Conservation (phyloP, 2,113 vertebrate genomes). For the Taxidea taxus region DNA sequence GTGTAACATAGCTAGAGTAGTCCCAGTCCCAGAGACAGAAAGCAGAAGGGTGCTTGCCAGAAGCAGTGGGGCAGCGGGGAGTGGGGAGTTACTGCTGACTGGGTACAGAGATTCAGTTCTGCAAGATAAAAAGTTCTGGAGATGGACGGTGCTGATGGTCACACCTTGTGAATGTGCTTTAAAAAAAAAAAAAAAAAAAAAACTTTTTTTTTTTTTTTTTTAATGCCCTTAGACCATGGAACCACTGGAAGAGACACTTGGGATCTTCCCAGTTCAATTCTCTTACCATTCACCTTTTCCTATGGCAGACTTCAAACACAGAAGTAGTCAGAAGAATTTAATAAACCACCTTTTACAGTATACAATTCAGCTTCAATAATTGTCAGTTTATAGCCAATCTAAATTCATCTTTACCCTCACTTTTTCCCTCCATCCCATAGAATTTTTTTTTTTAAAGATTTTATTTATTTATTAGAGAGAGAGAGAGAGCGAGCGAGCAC, state of each 20-base stretch:
- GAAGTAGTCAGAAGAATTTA: background rate
- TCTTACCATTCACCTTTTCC: background rate
- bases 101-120: background rate
- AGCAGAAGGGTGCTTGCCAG: background rate
- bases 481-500: too few species aligned
- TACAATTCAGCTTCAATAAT: background rate
- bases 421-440: background rate
- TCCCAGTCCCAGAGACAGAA: background rate
- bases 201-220: background rate
- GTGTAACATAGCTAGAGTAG: background rate
- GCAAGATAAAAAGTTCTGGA: background rate
- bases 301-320: background rate
- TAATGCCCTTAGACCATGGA: background rate
- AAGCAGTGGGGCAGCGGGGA: accelerated
- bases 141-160: background rate
- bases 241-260: background rate
- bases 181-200: background rate
- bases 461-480: too few species aligned
- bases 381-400: background rate
- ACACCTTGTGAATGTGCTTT: background rate
- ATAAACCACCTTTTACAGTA: background rate
- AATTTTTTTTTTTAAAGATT: background rate
- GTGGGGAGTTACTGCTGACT: background rate
- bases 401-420: background rate
- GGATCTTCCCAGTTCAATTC: background rate